These are phyloP conservation scores for Ophioninae sp. DNA, from an alignment of 2,888 invertebrate species.

Conservation along the genomic window DNA sequence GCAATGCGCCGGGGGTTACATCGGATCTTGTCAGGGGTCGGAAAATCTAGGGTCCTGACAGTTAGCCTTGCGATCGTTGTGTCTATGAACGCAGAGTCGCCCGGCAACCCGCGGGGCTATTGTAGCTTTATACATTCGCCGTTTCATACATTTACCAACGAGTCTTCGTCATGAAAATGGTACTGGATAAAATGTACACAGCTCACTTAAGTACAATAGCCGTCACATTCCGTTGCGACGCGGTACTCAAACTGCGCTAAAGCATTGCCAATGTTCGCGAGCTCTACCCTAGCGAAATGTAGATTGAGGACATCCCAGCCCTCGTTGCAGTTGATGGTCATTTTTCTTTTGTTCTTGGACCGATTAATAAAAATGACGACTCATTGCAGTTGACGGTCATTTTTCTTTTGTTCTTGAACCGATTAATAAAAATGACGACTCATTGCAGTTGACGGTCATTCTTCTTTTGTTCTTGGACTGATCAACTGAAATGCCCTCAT, in stretches of 20 bases:
- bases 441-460: too few relatives aligned
- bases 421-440: too few relatives aligned
- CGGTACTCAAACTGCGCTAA: not conserved
- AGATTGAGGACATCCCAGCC: too few relatives aligned
- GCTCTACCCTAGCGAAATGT: too few relatives aligned
- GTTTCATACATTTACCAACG: constrained; percentile 65
- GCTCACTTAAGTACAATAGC: constrained; percentile 77
- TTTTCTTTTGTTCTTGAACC: too few relatives aligned
- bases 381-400: too few relatives aligned
- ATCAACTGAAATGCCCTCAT: too few relatives aligned
- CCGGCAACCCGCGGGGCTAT: constrained; percentile 75
- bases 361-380: too few relatives aligned
- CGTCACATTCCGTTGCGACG: constrained; percentile 77
- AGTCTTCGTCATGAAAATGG: constrained; percentile 75
- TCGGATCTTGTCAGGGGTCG: constrained; percentile 28
- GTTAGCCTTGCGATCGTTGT: constrained; percentile 74
- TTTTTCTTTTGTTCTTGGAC: too few relatives aligned
- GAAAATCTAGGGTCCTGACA: constrained; percentile 65
- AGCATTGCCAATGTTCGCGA: too few relatives aligned
- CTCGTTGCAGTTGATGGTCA: too few relatives aligned
- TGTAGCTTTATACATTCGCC: constrained; percentile 64
- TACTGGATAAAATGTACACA: constrained; percentile 74
- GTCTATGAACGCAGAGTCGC: constrained; percentile 66
- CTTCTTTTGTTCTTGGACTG: too few relatives aligned
- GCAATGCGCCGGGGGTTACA: constrained; percentile 56